phyloP scores from a whole-genome alignment of 2,888 invertebrate genomes.

The Zhuqinia jingwanae region DNA sequence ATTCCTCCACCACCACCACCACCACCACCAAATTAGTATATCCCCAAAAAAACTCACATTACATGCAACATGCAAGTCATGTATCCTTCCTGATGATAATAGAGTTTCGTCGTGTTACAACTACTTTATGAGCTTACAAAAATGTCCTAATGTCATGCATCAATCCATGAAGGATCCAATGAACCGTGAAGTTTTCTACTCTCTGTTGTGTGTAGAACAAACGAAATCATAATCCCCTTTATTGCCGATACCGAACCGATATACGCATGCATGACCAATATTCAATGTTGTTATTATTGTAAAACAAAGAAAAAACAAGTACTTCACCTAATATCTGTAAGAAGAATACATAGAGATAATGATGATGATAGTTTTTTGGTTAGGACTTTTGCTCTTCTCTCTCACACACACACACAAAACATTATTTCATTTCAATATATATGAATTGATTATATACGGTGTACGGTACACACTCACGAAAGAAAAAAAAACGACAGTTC shows the following conservation, averaged over 20 bases:
- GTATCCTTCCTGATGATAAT: not conserved
- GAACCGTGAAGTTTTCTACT: constrained; percentile 13
- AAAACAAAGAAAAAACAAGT: constrained; percentile 29
- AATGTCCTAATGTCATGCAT: not conserved
- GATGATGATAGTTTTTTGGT: not conserved
- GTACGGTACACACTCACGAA: not conserved
- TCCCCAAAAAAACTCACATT: not conserved
- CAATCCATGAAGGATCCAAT: constrained; percentile 29
- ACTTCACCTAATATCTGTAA: not conserved
- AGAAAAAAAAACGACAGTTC: constrained; percentile 42
- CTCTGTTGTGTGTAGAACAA: too few species aligned
- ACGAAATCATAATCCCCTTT: constrained; percentile 21
- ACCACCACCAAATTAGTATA: too few species aligned
- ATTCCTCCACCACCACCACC: not conserved
- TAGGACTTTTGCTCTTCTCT: not conserved
- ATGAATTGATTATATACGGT: constrained; percentile 54
- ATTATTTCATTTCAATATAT: constrained; percentile 32
- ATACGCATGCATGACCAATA: constrained; percentile 27
- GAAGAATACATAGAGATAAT: not conserved
- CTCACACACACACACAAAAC: too few species aligned
- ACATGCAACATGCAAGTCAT: not conserved
- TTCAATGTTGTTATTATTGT: not conserved
- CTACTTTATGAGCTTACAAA: not conserved
- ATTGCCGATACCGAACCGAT: constrained; percentile 19
- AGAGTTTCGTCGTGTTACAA: not conserved